Evolutionary conservation across 2,888 invertebrate species (phyloP).

Genomic region (Nezara viridula): DNA sequence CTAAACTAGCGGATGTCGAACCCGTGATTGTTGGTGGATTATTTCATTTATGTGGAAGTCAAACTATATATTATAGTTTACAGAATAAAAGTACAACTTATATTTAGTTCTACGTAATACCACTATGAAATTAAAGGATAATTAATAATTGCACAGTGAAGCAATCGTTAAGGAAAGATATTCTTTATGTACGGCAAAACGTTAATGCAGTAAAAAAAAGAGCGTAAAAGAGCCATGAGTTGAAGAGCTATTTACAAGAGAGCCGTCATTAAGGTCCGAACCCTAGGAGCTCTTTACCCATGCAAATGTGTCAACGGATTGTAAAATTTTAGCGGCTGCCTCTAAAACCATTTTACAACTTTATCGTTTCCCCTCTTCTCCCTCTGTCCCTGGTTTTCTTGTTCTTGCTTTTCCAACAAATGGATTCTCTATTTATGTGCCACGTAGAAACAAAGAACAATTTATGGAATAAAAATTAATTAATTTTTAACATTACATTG

Average conservation of each 20-base stretch:
- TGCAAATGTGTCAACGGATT: conserved; percentile 37
- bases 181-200: neutral
- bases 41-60: no score
- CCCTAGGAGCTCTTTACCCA: neutral
- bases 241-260: conserved; percentile 23
- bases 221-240: neutral
- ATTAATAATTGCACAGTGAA: neutral
- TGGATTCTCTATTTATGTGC: neutral
- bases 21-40: no score
- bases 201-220: neutral
- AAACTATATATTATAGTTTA: no score
- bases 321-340: conserved; percentile 27
- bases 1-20: no score
- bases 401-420: neutral
- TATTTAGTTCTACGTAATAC: no score
- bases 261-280: neutral
- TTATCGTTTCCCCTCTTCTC: neutral
- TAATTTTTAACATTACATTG: no score
- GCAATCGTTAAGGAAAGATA: neutral
- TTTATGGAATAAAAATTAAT: no score
- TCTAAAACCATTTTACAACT: conserved; percentile 31
- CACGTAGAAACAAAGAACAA: no score
- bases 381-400: neutral
- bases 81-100: no score
- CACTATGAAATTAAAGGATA: neutral